phyloP scores from a whole-genome alignment of 2,888 invertebrate species.

The Lepidocyrtinus sp. region DNA sequence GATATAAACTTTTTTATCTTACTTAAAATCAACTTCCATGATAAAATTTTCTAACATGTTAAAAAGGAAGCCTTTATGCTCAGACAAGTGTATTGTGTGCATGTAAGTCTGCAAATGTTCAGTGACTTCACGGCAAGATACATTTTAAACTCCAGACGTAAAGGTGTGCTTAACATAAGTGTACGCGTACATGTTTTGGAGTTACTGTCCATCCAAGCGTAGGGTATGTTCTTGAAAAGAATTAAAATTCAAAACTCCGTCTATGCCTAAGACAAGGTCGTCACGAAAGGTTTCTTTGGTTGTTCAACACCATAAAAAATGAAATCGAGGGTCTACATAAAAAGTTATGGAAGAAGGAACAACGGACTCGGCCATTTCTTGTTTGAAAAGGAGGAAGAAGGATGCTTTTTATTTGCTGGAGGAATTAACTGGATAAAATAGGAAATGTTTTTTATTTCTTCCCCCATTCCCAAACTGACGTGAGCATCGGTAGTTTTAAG shows the following conservation, averaged over 20 bases:
- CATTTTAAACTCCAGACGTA: neutral
- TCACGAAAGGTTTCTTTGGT: neutral
- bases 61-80: too few species aligned
- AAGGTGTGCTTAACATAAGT: neutral
- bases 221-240: neutral
- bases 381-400: neutral
- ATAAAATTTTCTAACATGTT: too few species aligned
- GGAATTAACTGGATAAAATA: conserved; percentile 5
- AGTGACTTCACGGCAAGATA: neutral
- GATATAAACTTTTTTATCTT: too few species aligned
- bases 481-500: neutral
- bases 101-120: too few species aligned
- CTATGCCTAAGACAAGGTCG: conserved; percentile 8
- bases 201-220: neutral
- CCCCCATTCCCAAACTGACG: neutral
- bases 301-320: too few species aligned
- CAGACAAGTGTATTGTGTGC: too few species aligned
- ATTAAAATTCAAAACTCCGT: neutral
- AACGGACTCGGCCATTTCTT: neutral
- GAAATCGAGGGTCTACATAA: neutral
- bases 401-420: neutral
- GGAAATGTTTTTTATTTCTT: conserved; percentile 6
- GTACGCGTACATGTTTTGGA: neutral
- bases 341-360: too few species aligned
- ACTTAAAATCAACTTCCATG: too few species aligned